Percentiles rank a stretch among this genome's conserved stretches.
Conservation (phyloP, 2,888 invertebrate genomes). For the Aspidiotus destructor region DNA sequence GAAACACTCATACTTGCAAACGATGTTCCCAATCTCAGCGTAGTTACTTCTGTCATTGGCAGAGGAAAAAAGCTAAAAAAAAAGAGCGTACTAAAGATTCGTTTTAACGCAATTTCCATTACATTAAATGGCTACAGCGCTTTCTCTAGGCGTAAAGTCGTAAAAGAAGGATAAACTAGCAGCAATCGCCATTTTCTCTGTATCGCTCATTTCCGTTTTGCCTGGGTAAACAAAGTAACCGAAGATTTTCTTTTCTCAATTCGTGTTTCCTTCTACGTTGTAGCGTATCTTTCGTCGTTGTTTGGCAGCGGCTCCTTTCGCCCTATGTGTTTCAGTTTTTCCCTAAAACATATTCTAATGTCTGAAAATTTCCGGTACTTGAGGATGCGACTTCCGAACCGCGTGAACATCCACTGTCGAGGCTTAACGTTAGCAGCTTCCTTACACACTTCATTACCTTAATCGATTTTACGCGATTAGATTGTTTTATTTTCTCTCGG, state of each 20-base stretch:
- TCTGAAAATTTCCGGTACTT: conserved; percentile 30
- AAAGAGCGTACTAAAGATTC: conserved; percentile 30
- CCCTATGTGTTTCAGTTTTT: conserved; percentile 9
- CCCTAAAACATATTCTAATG: conserved; percentile 30
- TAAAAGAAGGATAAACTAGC: conserved; percentile 32
- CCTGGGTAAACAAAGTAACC: conserved; percentile 31
- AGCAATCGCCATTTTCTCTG: conserved; percentile 33
- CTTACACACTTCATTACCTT: conserved; percentile 32
- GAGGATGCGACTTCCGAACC: conserved; percentile 27
- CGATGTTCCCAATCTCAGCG: too few species aligned
- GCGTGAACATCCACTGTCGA: background rate
- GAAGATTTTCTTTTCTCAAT: conserved; percentile 31
- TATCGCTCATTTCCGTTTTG: conserved; percentile 32
- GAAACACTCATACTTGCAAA: too few species aligned
- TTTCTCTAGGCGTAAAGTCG: conserved; percentile 33
- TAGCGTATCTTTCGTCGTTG: background rate
- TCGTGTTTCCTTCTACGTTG: conserved; percentile 23
- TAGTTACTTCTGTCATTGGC: conserved; percentile 9
- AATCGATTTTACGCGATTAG: conserved; percentile 25
- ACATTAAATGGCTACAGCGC: conserved; percentile 30
- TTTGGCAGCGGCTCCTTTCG: background rate
- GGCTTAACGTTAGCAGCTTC: conserved; percentile 3
- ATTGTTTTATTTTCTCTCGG: background rate
- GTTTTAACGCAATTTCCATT: conserved; percentile 33
- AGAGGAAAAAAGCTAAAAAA: conserved; percentile 8